phyloP scores from a whole-genome alignment of 2,113 vertebrate species.

The Crotalus helleri region DNA sequence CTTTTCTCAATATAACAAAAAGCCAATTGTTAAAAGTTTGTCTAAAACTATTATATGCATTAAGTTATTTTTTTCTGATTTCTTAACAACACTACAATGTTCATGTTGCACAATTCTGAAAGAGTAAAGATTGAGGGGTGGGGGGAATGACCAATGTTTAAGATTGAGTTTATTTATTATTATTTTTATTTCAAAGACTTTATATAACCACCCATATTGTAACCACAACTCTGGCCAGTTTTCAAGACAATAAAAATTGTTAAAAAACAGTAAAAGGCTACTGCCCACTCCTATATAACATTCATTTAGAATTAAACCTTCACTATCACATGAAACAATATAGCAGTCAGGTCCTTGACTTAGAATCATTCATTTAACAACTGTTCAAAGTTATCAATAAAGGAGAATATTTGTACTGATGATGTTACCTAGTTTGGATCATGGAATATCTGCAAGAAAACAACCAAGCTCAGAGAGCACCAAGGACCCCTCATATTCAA shows the following conservation, averaged over 20 bases:
- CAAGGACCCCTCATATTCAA: neutral
- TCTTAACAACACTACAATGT: constrained; percentile 74
- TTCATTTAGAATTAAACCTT: neutral
- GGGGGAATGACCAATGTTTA: constrained; percentile 55
- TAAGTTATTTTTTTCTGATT: constrained; percentile 72
- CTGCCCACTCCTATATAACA: neutral
- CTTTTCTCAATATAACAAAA: constrained; percentile 67
- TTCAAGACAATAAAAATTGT: neutral
- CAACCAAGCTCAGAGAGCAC: neutral
- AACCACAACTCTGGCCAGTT: neutral
- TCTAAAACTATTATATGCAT: constrained; percentile 67
- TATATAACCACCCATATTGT: neutral
- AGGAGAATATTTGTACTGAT: neutral
- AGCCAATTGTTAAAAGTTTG: constrained; percentile 67
- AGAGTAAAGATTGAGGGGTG: constrained; percentile 71
- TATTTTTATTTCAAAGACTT: neutral
- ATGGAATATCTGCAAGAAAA: neutral
- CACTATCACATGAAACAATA: neutral
- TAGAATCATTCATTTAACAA: neutral
- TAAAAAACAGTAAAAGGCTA: constrained; percentile 16
- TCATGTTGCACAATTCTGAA: constrained; percentile 74
- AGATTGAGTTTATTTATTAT: constrained; percentile 9
- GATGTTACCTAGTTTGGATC: neutral
- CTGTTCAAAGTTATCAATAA: neutral
- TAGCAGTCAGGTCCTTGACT: neutral